Base-by-base conservation (phyloP, 2,888 invertebrate genomes). In the Tachina lurida region DNA sequence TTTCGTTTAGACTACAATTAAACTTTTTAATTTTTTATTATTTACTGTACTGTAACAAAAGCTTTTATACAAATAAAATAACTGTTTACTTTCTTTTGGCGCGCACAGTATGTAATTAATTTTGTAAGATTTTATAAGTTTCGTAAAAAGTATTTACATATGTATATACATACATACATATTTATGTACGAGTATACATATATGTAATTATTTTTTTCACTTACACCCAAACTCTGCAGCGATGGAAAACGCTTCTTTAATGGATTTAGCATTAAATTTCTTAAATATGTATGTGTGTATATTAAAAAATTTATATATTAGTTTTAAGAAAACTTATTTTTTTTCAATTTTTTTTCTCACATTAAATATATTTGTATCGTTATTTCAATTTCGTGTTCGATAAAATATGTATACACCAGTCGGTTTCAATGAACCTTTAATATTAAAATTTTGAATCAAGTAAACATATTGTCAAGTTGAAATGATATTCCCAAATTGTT, bases 241-340 rank as follows among this genome's bases (percentile, higher is more conserved):
- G 94, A 94, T 79, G 94, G 93, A 89, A 94, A 94, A 87, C 92
- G 92, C 90, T 93, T 94, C 89, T 94, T 94, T 88, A 94, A 91
- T 84, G 90, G 86, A 86, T 76, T 91, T 87, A 91, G 87, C 92
- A 92, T 92, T 87, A 74, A 45, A 43, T 54, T 63, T 62, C 10
- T 71, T 76, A 31, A 58, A 80, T 31, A 31, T 31, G 31, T 0
- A 7, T 31, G 31, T 31, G 31, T 31, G 31, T 31, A 68, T 22
- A 15, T 45, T 39, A 22, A 22, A 52, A 47, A n/a, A 52, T 56
- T 47, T 63, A 19, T 4, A 63, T 56, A 67, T 68, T 17, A n/a
- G 22, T 41, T 45, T 74, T 60, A 5, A 45, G 52, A 5, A 56
- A 74, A 78, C 58, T 71, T 80, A 1, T 15, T 45, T 54, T 60